Conservation (phyloP, 2,113 vertebrate species). For the Marcusenius ussheri region DNA sequence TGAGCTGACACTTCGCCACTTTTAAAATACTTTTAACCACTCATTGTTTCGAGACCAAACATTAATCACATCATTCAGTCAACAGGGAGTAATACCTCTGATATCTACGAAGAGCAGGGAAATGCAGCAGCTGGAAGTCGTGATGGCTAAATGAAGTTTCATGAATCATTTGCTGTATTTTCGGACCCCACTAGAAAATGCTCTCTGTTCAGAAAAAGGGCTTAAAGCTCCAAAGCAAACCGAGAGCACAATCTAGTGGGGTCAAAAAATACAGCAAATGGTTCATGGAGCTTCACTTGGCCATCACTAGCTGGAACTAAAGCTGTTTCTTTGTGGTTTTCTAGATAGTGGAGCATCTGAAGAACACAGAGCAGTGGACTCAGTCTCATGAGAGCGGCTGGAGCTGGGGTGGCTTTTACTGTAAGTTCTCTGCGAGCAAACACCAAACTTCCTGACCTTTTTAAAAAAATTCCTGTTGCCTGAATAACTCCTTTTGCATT, state of each 20-base stretch:
- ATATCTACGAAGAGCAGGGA: not conserved
- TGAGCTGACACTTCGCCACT: not conserved
- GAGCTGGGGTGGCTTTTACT: slow-evolving; percentile 32
- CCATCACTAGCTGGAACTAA: not conserved
- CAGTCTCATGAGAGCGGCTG: slow-evolving; percentile 16
- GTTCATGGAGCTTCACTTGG: not conserved
- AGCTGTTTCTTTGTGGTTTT: not conserved
- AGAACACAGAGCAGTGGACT: slow-evolving; percentile 35
- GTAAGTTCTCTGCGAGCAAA: slow-evolving; percentile 2
- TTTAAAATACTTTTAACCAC: not conserved
- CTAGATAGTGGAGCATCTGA: slow-evolving; percentile 46
- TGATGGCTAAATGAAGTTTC: not conserved
- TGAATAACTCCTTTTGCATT: not conserved
- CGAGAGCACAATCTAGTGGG: not conserved
- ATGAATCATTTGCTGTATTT: too few species aligned
- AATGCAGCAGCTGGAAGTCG: not conserved
- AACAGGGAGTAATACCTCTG: not conserved
- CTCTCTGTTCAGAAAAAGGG: not conserved
- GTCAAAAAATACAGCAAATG: not conserved
- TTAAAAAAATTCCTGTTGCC: not conserved
- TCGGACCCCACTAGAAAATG: not conserved
- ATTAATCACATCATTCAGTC: not conserved
- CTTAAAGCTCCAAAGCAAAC: not conserved
- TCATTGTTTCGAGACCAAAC: not conserved
- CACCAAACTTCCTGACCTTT: not conserved